A percentile compares a stretch with the other conserved stretches of the same genome.
These are phyloP conservation scores for Ephialtes manifestator DNA, from an alignment of 2,888 invertebrate species.

Conservation along the genomic window DNA sequence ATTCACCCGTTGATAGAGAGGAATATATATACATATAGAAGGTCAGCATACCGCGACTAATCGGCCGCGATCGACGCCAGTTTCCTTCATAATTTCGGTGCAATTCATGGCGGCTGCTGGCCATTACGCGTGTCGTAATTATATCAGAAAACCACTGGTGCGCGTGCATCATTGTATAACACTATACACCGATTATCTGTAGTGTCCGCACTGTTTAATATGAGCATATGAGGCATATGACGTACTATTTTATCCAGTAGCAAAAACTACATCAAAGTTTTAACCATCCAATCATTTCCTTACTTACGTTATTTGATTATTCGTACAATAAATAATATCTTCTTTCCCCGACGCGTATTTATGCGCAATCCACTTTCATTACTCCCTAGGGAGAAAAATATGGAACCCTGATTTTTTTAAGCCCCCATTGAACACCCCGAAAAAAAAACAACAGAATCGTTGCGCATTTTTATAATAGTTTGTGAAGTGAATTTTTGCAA, in stretches of 20 bases:
- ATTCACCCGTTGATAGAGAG: constrained; percentile 9
- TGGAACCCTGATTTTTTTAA: no score
- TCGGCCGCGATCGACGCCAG: constrained; percentile 39
- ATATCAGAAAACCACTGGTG: constrained; percentile 40
- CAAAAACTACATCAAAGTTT: background rate
- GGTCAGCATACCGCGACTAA: constrained; percentile 51
- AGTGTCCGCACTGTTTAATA: constrained; percentile 13
- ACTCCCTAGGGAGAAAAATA: no score
- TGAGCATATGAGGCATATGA: background rate
- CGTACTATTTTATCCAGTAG: background rate
- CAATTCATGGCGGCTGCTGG: constrained; percentile 40
- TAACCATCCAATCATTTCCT: no score
- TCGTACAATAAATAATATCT: no score
- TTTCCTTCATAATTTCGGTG: constrained; percentile 44
- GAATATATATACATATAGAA: constrained; percentile 21
- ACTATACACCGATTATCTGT: background rate
- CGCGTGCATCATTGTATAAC: constrained; percentile 13
- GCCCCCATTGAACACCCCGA: no score
- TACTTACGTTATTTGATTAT: no score
- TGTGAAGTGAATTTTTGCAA: no score
- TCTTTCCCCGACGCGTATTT: no score
- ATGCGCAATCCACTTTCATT: no score
- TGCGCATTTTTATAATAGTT: no score
- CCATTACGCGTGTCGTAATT: constrained; percentile 40
- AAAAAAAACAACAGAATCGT: no score